Percentiles rank a stretch among this genome's conserved stretches.
These are phyloP conservation scores for Microtus pennsylvanicus DNA, from an alignment of 2,113 vertebrate genomes.

Conservation along the genomic window DNA sequence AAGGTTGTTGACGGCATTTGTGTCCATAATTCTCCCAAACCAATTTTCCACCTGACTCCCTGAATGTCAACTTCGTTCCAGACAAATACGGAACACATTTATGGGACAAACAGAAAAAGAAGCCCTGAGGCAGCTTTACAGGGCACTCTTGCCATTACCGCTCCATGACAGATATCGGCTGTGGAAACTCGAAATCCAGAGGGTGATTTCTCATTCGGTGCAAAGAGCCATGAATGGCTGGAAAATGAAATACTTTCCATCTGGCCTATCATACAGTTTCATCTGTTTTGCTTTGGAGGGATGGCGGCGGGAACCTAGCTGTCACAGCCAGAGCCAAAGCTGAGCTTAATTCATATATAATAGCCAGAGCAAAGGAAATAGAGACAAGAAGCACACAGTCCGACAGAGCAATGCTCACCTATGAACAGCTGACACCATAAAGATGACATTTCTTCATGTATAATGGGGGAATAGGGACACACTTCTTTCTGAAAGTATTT, in stretches of 20 bases:
- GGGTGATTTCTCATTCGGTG: conserved; percentile 58
- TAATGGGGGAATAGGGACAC: background rate
- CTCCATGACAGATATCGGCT: background rate
- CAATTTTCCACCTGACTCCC: conserved; percentile 61
- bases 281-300: conserved; percentile 28
- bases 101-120: conserved; percentile 44
- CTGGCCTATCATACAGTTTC: background rate
- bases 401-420: background rate
- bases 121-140: conserved; percentile 9
- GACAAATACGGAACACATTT: conserved; percentile 60
- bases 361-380: background rate
- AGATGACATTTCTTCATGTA: background rate
- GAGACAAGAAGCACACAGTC: background rate
- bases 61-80: conserved; percentile 61
- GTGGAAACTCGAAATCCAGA: conserved; percentile 45
- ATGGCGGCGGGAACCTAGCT: background rate
- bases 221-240: conserved; percentile 41
- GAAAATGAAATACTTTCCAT: conserved; percentile 63
- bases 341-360: conserved; percentile 15
- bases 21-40: conserved; percentile 69
- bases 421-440: background rate
- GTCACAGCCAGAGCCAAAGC: background rate
- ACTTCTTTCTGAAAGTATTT: background rate
- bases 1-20: conserved; percentile 36
- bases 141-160: background rate